A percentile compares a stretch with the other conserved stretches of the same genome.
Conservation (phyloP, 2,888 invertebrate genomes). For the Sminthurinus aureus region DNA sequence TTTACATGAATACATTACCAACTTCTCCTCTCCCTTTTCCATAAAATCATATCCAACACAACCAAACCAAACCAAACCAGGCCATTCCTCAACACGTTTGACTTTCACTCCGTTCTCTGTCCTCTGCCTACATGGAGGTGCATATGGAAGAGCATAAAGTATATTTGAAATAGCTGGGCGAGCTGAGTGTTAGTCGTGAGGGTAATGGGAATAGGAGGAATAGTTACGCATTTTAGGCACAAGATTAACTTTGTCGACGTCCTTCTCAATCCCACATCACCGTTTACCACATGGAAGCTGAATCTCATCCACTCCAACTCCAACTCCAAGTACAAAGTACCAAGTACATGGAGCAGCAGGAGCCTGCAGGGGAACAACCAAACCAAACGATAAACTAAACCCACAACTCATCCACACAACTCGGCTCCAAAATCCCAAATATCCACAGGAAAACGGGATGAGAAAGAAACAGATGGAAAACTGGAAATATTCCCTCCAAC, state of each 20-base stretch:
- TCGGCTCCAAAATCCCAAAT: neutral
- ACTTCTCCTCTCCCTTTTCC: neutral
- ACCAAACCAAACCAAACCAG: no score
- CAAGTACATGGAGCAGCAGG: no score
- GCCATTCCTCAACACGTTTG: no score
- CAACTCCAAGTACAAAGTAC: no score
- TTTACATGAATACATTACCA: conserved; percentile 29
- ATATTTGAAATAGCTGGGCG: no score
- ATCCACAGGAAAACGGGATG: no score
- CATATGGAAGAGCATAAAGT: neutral
- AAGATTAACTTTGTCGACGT: conserved; percentile 34
- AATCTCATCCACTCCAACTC: no score
- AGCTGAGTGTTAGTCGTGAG: neutral
- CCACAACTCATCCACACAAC: conserved; percentile 4
- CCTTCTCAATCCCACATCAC: no score
- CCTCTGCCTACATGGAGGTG: conserved; percentile 7
- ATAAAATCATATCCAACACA: neutral
- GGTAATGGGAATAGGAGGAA: conserved; percentile 16
- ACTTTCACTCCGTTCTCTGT: neutral
- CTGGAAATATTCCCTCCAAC: neutral
- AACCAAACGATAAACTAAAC: neutral
- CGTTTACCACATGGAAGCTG: no score
- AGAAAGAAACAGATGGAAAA: neutral
- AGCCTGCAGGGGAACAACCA: neutral
- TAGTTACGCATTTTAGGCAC: conserved; percentile 37